Evolutionary conservation across 2,888 invertebrate species (phyloP).

Genomic region (Microplitis manilae): DNA sequence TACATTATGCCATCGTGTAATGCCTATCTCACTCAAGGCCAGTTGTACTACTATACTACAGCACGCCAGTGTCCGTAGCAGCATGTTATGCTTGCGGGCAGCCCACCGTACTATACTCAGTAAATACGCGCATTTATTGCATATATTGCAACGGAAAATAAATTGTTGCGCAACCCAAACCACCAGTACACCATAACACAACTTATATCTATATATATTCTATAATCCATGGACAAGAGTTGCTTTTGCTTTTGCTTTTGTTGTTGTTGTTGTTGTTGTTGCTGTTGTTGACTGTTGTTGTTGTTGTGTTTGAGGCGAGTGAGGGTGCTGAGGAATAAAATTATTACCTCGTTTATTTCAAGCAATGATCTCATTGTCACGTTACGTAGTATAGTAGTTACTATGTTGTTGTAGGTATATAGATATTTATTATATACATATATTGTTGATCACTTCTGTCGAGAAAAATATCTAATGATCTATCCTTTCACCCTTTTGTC

Average conservation of each 20-base stretch:
- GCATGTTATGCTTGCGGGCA: constrained; percentile 27
- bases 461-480: constrained; percentile 1
- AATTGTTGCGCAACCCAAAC: constrained; percentile 67
- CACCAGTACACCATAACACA: constrained; percentile 36
- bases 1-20: constrained; percentile 68
- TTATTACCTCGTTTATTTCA: constrained; percentile 69
- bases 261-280: constrained; percentile 23
- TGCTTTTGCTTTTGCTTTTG: not conserved
- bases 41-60: constrained; percentile 65
- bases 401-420: constrained; percentile 13
- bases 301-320: constrained; percentile 52
- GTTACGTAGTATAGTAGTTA: constrained; percentile 31
- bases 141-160: constrained; percentile 66
- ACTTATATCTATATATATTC: not conserved
- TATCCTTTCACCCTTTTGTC: not conserved
- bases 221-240: not conserved
- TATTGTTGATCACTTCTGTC: constrained; percentile 44
- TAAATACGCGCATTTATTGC: constrained; percentile 49
- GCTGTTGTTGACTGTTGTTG: not conserved
- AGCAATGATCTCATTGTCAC: constrained; percentile 69
- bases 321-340: constrained; percentile 68
- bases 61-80: constrained; percentile 41
- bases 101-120: constrained; percentile 16
- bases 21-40: constrained; percentile 69
- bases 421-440: constrained; percentile 4